These are phyloP conservation scores for Amazona finschi DNA, from an alignment of 2,797 vertebrate species.

Conservation along the genomic window DNA sequence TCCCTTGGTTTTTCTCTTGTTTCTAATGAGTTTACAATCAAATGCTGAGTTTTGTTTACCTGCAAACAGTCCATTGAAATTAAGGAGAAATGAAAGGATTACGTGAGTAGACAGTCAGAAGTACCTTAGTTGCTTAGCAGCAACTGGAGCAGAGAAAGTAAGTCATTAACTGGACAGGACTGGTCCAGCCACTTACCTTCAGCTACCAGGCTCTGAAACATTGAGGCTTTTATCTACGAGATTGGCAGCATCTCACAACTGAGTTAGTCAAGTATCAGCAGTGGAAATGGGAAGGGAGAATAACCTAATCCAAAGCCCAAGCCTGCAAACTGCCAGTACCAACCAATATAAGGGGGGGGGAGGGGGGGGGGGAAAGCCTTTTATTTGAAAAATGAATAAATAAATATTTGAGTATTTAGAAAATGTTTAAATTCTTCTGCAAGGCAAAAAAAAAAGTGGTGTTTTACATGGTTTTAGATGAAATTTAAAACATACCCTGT, in stretches of 20 bases:
- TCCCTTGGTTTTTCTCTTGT: background rate
- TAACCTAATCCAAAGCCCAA: background rate
- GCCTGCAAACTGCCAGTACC: background rate
- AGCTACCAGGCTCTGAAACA: background rate
- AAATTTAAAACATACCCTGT: background rate
- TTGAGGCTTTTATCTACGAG: background rate
- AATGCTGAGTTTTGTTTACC: background rate
- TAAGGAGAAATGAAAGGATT: background rate
- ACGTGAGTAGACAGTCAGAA: background rate
- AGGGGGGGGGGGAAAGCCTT: background rate
- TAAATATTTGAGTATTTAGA: background rate
- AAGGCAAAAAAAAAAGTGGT: background rate
- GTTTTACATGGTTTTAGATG: background rate
- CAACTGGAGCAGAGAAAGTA: background rate
- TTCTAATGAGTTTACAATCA: background rate
- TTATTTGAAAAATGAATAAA: background rate
- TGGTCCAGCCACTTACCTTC: background rate
- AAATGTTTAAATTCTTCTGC: background rate
- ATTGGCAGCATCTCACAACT: fast-evolving
- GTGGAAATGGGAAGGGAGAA: background rate
- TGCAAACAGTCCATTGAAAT: background rate
- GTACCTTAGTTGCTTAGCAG: background rate
- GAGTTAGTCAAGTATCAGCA: background rate
- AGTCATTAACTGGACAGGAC: background rate
- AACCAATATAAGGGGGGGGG: fast-evolving